phyloP scores from a whole-genome alignment of 2,113 vertebrate species.

The Gambusia holbrooki region DNA sequence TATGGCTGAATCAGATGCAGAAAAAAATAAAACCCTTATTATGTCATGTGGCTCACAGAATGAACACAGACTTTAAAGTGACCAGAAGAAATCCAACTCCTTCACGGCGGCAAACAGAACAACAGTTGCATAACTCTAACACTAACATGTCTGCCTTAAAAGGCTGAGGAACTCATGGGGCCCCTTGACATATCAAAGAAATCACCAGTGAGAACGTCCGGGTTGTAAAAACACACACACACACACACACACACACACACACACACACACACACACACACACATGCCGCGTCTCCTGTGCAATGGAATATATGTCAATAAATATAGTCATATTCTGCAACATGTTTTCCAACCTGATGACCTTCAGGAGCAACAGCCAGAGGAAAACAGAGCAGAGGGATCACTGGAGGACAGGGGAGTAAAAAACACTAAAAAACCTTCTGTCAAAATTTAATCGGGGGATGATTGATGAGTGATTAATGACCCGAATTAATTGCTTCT shows the following conservation, averaged over 20 bases:
- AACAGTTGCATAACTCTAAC: conserved; percentile 26
- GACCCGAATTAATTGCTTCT: no score
- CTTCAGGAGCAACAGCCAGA: conserved; percentile 44
- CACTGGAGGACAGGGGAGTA: background rate
- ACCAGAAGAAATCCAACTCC: conserved; percentile 41
- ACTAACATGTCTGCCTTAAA: conserved; percentile 41
- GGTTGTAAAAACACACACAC: conserved; percentile 37
- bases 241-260: no score
- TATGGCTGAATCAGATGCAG: background rate
- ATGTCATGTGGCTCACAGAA: no score
- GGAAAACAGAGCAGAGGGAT: background rate
- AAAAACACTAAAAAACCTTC: no score
- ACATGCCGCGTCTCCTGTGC: conserved; percentile 5
- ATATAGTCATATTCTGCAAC: conserved; percentile 44
- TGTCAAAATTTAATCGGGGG: no score
- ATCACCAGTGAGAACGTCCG: background rate
- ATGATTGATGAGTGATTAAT: no score
- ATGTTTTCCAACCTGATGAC: conserved; percentile 62
- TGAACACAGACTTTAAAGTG: conserved; percentile 14
- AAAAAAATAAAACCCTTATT: background rate
- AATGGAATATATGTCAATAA: conserved; percentile 70
- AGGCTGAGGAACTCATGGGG: conserved; percentile 6
- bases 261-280: background rate
- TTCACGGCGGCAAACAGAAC: conserved; percentile 7
- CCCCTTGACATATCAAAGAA: background rate